Percentiles rank a stretch among this genome's conserved stretches.
phyloP scores from a whole-genome alignment of 2,113 vertebrate species.

The Scytalopus superciliaris region DNA sequence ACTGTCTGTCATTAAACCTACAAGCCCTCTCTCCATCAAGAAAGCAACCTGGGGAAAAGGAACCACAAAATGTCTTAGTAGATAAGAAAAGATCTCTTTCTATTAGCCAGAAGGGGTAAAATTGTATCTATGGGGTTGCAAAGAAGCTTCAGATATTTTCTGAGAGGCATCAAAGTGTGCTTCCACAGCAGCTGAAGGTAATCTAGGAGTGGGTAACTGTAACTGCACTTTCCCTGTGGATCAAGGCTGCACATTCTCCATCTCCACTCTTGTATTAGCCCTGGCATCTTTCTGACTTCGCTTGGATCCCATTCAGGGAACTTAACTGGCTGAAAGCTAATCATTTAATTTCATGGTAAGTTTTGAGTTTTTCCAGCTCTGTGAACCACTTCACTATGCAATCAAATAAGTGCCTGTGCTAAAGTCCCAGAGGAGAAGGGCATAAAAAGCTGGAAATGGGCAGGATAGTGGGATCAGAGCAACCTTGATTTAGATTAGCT shows the following conservation, averaged over 20 bases:
- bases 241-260: background rate
- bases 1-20: background rate
- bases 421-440: background rate
- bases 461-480: background rate
- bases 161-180: background rate
- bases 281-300: background rate
- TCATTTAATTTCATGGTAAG: slow-evolving; percentile 27
- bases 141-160: background rate
- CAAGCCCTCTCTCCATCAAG: background rate
- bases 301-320: fast-evolving
- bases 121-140: background rate
- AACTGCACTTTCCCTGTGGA: background rate
- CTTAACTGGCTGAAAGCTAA: background rate
- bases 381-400: background rate
- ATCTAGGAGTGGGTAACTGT: background rate
- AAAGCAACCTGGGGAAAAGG: background rate
- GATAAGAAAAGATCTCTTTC: background rate
- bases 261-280: background rate
- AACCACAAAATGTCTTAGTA: background rate
- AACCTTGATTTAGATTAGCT: background rate
- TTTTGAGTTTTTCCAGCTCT: slow-evolving; percentile 1
- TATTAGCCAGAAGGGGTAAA: background rate
- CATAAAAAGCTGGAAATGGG: background rate
- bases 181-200: background rate
- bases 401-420: background rate